Percentiles rank a stretch among this genome's conserved stretches.
Evolutionary conservation across 1,140 invertebrate genomes (phyloP).

Genomic region (Hylaeus anthracinus): DNA sequence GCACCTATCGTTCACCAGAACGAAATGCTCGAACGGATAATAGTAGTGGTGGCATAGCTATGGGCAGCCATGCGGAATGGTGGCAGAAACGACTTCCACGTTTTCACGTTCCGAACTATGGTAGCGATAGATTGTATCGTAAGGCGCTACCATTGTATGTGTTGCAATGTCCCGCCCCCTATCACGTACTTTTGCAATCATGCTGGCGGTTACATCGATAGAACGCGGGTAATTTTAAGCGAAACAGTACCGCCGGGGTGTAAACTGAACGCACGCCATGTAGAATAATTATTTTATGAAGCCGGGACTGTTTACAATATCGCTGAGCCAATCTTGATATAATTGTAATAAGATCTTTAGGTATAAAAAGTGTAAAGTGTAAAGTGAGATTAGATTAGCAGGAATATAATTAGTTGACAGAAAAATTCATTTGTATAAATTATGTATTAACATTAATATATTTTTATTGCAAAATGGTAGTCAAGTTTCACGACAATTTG

Average conservation of each 20-base stretch:
- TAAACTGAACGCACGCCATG: not conserved
- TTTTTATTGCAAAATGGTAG: too few species aligned
- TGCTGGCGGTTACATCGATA: not conserved
- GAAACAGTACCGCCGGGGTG: not conserved
- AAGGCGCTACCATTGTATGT: constrained; percentile 18
- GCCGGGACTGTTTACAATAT: constrained; percentile 19
- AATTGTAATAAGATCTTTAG: too few species aligned
- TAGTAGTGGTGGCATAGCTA: constrained; percentile 69
- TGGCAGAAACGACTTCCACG: constrained; percentile 63
- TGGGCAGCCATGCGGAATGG: constrained; percentile 72
- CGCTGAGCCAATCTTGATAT: not conserved
- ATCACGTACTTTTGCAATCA: constrained; percentile 2
- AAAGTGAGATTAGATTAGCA: too few species aligned
- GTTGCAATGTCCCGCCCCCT: not conserved
- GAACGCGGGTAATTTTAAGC: constrained; percentile 20
- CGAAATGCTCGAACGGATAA: constrained; percentile 23
- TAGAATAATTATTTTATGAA: constrained; percentile 23
- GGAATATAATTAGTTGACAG: too few species aligned
- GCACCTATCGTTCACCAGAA: constrained; percentile 10
- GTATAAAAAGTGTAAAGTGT: too few species aligned
- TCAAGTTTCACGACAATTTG: too few species aligned
- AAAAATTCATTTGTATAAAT: too few species aligned
- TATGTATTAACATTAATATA: too few species aligned
- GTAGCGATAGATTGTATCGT: constrained; percentile 32
- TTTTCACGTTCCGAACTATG: constrained; percentile 57